Percentiles rank a stretch among this genome's conserved stretches.
Evolutionary conservation across 2,113 vertebrate species (phyloP).

Genomic region (Pitta sordida): DNA sequence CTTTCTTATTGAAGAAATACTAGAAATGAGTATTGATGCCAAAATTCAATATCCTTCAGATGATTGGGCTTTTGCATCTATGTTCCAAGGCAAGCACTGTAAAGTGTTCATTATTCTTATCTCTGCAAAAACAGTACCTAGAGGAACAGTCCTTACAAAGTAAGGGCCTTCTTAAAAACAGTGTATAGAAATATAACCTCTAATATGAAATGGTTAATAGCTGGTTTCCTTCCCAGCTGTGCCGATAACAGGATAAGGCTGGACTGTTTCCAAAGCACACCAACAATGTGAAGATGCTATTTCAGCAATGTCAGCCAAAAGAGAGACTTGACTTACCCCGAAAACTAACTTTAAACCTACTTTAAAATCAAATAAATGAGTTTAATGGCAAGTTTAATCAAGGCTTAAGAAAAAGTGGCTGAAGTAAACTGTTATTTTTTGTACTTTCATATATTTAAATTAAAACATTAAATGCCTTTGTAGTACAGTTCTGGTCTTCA

Average conservation of each 20-base stretch:
- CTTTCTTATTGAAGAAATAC: neutral
- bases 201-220: rapidly evolving
- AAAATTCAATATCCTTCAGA: neutral
- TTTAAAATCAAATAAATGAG: neutral
- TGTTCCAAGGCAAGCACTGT: neutral
- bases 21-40: neutral
- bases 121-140: neutral
- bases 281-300: neutral
- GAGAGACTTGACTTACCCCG: neutral
- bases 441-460: neutral
- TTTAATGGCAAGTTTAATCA: neutral
- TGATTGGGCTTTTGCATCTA: rapidly evolving
- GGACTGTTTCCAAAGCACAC: neutral
- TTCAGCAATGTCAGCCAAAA: neutral
- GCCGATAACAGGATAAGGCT: neutral
- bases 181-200: neutral
- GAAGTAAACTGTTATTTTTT: neutral
- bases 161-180: neutral
- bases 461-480: neutral
- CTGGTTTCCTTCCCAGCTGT: neutral
- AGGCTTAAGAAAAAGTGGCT: neutral
- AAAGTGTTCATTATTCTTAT: neutral
- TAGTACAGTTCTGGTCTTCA: neutral
- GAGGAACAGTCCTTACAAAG: neutral
- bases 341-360: neutral